Evolutionary conservation across 1,140 invertebrate species (phyloP).

Genomic region (Ostrea edulis): DNA sequence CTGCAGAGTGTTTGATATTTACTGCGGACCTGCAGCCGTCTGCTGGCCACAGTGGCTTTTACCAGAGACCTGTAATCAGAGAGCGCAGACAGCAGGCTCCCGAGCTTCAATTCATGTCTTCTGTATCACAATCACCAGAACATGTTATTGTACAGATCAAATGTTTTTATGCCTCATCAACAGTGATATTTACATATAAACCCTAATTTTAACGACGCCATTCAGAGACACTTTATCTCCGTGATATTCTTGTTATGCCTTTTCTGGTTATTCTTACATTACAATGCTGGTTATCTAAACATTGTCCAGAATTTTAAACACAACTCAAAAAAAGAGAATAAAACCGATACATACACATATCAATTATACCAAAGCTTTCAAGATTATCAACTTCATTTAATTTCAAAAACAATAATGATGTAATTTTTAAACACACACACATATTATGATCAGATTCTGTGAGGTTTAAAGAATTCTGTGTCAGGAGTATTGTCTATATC

Average conservation of each 20-base stretch:
- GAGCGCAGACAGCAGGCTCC: conserved; percentile 1
- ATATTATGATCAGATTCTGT: not conserved
- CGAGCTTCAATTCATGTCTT: not conserved
- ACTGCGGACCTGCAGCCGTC: not conserved
- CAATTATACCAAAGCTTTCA: not conserved
- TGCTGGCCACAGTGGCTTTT: conserved; percentile 1
- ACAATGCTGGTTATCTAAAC: not conserved
- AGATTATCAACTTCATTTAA: not conserved
- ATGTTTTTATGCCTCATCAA: conserved; percentile 29
- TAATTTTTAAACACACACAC: not conserved
- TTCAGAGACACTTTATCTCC: conserved; percentile 21
- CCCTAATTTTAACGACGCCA: conserved; percentile 25
- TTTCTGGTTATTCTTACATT: conserved; percentile 9
- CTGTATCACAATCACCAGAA: not conserved
- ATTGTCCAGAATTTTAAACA: conserved; percentile 20
- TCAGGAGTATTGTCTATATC: not conserved
- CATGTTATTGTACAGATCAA: conserved; percentile 28
- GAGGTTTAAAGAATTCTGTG: not conserved
- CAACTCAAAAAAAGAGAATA: not conserved
- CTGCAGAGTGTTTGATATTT: conserved; percentile 19
- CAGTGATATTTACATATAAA: not conserved
- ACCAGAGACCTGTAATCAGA: conserved; percentile 6
- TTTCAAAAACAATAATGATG: not conserved
- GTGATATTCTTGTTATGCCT: conserved; percentile 1
- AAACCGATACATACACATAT: not conserved